Percentiles rank a stretch among this genome's conserved stretches.
Conservation (phyloP, 2,888 invertebrate genomes). For the Polietes domitor region DNA sequence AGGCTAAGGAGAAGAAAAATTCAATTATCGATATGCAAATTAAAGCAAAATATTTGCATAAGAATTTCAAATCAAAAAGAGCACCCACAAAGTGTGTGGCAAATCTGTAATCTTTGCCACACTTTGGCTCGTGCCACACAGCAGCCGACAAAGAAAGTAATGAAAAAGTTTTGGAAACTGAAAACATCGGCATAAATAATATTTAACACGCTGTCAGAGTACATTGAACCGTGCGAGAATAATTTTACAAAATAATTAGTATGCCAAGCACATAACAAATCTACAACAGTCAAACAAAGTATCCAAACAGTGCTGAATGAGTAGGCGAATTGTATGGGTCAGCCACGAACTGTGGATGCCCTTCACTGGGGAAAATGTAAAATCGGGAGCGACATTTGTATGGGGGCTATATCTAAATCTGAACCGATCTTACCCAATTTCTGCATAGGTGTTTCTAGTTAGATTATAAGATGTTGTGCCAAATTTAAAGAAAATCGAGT, state of each 20-base stretch:
- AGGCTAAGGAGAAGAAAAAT: slow-evolving; percentile 42
- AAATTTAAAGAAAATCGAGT: no score
- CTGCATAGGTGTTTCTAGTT: no score
- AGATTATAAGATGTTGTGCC: no score
- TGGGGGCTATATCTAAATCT: no score
- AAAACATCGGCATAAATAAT: slow-evolving; percentile 2
- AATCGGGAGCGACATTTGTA: no score
- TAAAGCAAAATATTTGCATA: slow-evolving; percentile 44
- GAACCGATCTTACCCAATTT: no score
- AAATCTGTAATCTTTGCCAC: background rate
- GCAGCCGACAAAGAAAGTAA: background rate
- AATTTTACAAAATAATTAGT: slow-evolving; percentile 45
- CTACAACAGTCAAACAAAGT: background rate
- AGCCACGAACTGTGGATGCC: background rate
- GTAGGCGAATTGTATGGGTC: background rate
- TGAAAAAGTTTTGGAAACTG: background rate
- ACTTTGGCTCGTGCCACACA: background rate
- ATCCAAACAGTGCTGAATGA: background rate
- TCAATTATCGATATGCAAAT: slow-evolving; percentile 61
- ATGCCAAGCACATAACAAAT: slow-evolving; percentile 51
- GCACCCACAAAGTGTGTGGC: background rate
- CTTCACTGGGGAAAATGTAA: background rate
- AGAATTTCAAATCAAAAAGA: slow-evolving; percentile 22
- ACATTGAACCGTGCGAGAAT: background rate
- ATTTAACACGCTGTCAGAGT: slow-evolving; percentile 12